Conservation (phyloP, 2,797 vertebrate genomes). For the Mus spretus region DNA sequence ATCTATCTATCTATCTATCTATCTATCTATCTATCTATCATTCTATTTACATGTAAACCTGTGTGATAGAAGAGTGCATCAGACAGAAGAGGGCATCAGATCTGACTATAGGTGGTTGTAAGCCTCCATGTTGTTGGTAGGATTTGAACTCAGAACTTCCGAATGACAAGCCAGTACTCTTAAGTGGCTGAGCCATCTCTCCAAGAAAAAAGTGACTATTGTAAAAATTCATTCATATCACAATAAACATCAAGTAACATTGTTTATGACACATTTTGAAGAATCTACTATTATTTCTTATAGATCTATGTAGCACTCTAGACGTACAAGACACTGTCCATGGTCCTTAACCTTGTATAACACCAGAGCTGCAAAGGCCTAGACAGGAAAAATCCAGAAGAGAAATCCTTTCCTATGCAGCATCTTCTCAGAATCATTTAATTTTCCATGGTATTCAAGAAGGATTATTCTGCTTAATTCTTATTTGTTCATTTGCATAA, state of each 20-base stretch:
- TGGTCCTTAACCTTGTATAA: conserved; percentile 62
- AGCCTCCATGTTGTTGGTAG: not conserved
- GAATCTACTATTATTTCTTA: conserved; percentile 45
- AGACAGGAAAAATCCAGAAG: conserved; percentile 20
- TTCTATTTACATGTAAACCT: not conserved
- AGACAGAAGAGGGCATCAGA: not conserved
- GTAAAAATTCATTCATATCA: conserved; percentile 70
- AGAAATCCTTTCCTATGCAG: not conserved
- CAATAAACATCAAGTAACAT: conserved; percentile 52
- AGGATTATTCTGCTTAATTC: conserved; percentile 67
- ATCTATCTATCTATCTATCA: too few species aligned
- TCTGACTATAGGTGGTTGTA: not conserved
- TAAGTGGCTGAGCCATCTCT: not conserved
- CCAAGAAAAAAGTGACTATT: not conserved
- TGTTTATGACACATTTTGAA: conserved; percentile 63
- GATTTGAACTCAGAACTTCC: not conserved
- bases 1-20: too few species aligned
- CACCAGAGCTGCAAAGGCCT: not conserved
- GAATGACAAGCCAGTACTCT: not conserved
- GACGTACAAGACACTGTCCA: conserved; percentile 65
- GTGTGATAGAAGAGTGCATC: not conserved
- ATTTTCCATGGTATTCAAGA: conserved; percentile 49
- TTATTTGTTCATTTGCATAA: conserved; percentile 70
- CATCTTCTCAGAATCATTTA: conserved; percentile 52
- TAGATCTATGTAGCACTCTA: not conserved